Percentiles rank a stretch among this genome's conserved stretches.
Evolutionary conservation across 1,140 invertebrate genomes (phyloP).

Genomic region (Heliconius eleuchia): DNA sequence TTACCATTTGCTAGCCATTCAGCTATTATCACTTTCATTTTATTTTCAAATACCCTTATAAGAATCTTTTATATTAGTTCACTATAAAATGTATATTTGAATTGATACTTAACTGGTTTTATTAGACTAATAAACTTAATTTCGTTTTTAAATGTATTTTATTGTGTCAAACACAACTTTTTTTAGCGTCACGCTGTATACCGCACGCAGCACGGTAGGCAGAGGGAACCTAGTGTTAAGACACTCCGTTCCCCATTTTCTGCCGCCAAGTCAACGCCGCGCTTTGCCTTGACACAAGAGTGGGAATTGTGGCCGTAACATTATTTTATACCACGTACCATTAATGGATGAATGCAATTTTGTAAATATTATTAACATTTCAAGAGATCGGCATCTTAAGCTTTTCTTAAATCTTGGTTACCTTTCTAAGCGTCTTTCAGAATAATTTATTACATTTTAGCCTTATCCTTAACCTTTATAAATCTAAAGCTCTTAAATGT

Average conservation of each 20-base stretch:
- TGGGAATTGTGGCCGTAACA: no score
- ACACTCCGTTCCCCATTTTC: no score
- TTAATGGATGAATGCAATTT: not conserved
- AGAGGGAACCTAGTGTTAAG: no score
- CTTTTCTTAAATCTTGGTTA: constrained; percentile 5
- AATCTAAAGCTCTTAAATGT: constrained; percentile 22
- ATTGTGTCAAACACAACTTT: not conserved
- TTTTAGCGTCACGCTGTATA: no score
- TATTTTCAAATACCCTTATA: not conserved
- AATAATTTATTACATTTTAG: constrained; percentile 29
- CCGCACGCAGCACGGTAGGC: no score
- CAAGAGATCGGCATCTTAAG: not conserved
- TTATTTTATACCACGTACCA: not conserved
- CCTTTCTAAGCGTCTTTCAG: constrained; percentile 22
- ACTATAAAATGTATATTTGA: not conserved
- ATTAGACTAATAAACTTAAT: no score
- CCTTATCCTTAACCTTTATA: constrained; percentile 30
- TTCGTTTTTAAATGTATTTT: not conserved
- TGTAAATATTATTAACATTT: not conserved
- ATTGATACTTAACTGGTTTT: no score
- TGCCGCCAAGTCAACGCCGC: no score
- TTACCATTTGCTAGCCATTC: constrained; percentile 8
- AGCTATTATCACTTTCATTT: constrained; percentile 7
- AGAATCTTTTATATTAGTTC: not conserved
- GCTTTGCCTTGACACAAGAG: no score